Percentiles rank a stretch among this genome's conserved stretches.
Evolutionary conservation across 2,797 vertebrate species (phyloP).

Genomic region (Atherinosoma microstoma): DNA sequence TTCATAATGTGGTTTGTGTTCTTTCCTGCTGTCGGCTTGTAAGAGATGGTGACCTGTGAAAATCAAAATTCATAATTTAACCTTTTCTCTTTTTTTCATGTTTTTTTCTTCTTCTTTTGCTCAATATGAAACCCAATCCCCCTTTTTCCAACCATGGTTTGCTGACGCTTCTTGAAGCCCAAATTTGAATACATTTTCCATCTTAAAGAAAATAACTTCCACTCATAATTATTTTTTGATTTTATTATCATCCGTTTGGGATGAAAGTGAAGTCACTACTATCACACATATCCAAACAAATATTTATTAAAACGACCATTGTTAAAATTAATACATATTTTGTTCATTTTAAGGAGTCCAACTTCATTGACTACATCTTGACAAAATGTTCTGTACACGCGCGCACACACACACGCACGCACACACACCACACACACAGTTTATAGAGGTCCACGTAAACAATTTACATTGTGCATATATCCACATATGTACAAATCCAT

Average conservation of each 20-base stretch:
- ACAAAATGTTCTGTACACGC: constrained; percentile 64
- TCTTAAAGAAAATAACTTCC: not conserved
- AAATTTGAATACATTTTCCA: not conserved
- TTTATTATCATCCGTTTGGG: not conserved
- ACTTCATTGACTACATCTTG: constrained; percentile 61
- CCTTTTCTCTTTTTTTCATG: not conserved
- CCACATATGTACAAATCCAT: constrained; percentile 78
- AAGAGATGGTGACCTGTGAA: too few species aligned
- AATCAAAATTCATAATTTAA: not conserved
- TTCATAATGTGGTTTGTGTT: not conserved
- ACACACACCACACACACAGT: constrained; percentile 26
- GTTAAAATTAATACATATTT: constrained; percentile 70
- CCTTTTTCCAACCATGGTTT: not conserved
- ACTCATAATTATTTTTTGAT: not conserved
- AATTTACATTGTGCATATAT: constrained; percentile 81
- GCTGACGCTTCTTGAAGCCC: not conserved
- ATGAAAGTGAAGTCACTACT: constrained; percentile 44
- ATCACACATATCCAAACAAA: constrained; percentile 66
- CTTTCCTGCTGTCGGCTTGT: not conserved
- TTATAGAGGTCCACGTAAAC: constrained; percentile 69
- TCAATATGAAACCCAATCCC: not conserved
- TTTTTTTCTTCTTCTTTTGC: not conserved
- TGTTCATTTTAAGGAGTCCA: constrained; percentile 59
- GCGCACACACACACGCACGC: constrained; percentile 17
- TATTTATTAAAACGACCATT: constrained; percentile 80